Evolutionary conservation across 2,797 vertebrate species (phyloP).

Genomic region (Pachyuromys duprasi): DNA sequence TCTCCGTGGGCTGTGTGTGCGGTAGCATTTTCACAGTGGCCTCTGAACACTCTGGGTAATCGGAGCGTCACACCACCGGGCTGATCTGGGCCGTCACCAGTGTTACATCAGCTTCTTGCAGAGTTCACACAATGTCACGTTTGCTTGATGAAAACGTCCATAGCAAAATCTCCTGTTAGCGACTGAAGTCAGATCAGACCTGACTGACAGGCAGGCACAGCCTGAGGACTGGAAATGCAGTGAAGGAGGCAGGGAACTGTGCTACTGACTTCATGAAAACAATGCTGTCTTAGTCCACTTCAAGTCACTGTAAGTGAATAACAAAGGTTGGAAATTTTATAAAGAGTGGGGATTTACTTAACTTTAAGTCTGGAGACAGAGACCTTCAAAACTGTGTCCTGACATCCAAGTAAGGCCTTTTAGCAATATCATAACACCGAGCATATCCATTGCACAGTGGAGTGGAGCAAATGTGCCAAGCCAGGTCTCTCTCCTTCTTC

Average conservation of each 20-base stretch:
- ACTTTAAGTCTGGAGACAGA: not conserved
- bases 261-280: not conserved
- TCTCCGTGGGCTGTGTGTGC: constrained; percentile 63
- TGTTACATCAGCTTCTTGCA: constrained; percentile 61
- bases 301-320: not conserved
- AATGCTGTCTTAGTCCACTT: not conserved
- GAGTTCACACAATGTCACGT: constrained; percentile 56
- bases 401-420: not conserved
- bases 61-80: constrained; percentile 49
- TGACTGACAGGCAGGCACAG: constrained; percentile 3
- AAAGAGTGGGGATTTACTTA: not conserved
- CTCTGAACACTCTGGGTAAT: constrained; percentile 53
- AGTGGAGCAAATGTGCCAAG: not conserved
- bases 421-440: not conserved
- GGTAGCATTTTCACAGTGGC: constrained; percentile 67
- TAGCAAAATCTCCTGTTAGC: constrained; percentile 28
- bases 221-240: not conserved
- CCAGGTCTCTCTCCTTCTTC: not conserved
- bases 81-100: not conserved
- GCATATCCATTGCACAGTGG: no score
- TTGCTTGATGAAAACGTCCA: constrained; percentile 48
- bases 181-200: not conserved
- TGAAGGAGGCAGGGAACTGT: not conserved
- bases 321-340: not conserved
- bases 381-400: not conserved